Evolutionary conservation across 2,888 invertebrate species (phyloP).

Genomic region (Nezara viridula): DNA sequence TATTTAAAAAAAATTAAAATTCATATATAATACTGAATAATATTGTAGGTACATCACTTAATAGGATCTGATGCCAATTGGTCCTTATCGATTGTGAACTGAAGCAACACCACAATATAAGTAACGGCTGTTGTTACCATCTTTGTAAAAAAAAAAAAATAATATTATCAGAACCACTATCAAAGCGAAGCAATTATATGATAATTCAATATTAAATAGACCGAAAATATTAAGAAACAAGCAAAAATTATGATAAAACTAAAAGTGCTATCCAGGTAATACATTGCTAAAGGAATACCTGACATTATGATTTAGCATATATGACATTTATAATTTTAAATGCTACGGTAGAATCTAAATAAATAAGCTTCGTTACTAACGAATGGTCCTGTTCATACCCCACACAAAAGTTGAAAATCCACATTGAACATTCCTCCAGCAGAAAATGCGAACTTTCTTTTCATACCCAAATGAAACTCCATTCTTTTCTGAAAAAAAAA

Average conservation of each 20-base stretch:
- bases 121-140: neutral
- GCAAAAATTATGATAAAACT: no score
- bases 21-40: neutral
- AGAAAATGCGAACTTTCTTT: neutral
- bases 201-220: no score
- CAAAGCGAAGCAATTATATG: no score
- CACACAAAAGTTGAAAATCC: neutral
- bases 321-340: no score
- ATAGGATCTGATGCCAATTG: neutral
- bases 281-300: no score
- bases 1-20: neutral
- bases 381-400: neutral
- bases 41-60: no score
- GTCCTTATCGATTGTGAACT: neutral
- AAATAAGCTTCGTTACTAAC: neutral
- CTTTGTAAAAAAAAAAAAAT: no score
- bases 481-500: neutral
- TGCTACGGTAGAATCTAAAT: no score
- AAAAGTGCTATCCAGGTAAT: no score
- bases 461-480: constrained; percentile 36
- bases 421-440: constrained; percentile 30
- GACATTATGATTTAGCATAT: no score
- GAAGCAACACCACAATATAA: neutral
- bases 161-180: no score
- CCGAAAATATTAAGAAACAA: no score